A percentile compares a stretch with the other conserved stretches of the same genome.
phyloP scores from a whole-genome alignment of 2,888 invertebrate species.

The Ptilodon capucinus region DNA sequence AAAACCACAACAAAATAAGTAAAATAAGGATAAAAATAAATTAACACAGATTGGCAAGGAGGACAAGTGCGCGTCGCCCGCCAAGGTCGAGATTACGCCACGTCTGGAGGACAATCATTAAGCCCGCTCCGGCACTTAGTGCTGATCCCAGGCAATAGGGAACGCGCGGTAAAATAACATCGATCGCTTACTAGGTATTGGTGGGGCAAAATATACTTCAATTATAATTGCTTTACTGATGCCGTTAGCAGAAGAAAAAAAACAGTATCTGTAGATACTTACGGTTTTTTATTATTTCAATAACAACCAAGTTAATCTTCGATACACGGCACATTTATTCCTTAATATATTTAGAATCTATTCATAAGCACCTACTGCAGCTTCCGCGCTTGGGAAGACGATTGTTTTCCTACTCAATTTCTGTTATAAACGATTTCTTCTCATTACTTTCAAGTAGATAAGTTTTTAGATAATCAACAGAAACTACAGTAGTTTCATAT shows the following conservation, averaged over 20 bases:
- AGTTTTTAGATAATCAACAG: too few species aligned
- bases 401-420: not conserved
- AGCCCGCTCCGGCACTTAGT: conserved; percentile 30
- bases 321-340: too few species aligned
- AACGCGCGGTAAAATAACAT: conserved; percentile 19
- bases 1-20: conserved; percentile 11
- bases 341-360: too few species aligned
- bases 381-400: not conserved
- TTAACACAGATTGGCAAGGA: conserved; percentile 16
- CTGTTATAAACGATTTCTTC: not conserved
- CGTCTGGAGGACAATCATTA: conserved; percentile 50
- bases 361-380: too few species aligned
- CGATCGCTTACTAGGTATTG: conserved; percentile 15
- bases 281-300: too few species aligned
- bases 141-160: conserved; percentile 38
- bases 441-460: too few species aligned
- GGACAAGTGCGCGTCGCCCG: conserved; percentile 31
- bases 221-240: not conserved
- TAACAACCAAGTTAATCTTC: too few species aligned
- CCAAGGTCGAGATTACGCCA: conserved; percentile 42
- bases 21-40: conserved; percentile 7
- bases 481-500: too few species aligned
- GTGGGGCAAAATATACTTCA: conserved; percentile 9
- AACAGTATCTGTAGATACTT: too few species aligned
- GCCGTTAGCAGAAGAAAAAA: too few species aligned